These are phyloP conservation scores for Propithecus coquereli DNA, from an alignment of 2,113 vertebrate genomes.

Conservation along the genomic window DNA sequence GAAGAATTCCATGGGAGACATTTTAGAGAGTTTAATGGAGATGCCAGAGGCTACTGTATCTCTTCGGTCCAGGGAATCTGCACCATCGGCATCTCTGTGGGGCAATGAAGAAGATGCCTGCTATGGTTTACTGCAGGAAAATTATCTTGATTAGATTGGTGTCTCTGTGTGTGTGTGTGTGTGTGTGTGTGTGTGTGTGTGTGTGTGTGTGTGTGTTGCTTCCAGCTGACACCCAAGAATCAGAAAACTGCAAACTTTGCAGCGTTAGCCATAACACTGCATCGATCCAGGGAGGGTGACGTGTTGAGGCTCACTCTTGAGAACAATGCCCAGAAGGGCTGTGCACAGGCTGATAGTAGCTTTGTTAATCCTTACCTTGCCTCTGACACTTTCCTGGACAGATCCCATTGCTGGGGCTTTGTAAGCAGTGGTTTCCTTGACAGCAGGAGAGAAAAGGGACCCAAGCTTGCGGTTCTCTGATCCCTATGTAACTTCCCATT, in stretches of 20 bases:
- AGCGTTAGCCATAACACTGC: not conserved
- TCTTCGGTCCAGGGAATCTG: not conserved
- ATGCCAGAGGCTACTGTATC: not conserved
- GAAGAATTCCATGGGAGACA: not conserved
- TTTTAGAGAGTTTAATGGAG: not conserved
- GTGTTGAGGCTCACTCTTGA: not conserved
- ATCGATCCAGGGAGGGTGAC: not conserved
- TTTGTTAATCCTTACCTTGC: not conserved
- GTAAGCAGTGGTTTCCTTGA: not conserved
- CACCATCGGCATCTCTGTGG: rapidly evolving
- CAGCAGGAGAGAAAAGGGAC: not conserved
- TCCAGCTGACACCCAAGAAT: not conserved
- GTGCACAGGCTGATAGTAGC: not conserved
- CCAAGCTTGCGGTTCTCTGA: not conserved
- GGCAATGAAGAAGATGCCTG: not conserved
- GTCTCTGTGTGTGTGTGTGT: not conserved
- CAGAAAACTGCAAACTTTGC: not conserved
- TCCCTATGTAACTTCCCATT: not conserved
- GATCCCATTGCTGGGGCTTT: not conserved
- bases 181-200: not conserved
- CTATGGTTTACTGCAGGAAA: not conserved
- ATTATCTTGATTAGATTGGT: not conserved
- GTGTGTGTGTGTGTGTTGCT: not conserved
- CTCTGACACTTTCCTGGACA: conserved; percentile 11
- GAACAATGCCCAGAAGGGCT: not conserved